Evolutionary conservation across 2,113 vertebrate species (phyloP).

Genomic region (Catharus minimus): DNA sequence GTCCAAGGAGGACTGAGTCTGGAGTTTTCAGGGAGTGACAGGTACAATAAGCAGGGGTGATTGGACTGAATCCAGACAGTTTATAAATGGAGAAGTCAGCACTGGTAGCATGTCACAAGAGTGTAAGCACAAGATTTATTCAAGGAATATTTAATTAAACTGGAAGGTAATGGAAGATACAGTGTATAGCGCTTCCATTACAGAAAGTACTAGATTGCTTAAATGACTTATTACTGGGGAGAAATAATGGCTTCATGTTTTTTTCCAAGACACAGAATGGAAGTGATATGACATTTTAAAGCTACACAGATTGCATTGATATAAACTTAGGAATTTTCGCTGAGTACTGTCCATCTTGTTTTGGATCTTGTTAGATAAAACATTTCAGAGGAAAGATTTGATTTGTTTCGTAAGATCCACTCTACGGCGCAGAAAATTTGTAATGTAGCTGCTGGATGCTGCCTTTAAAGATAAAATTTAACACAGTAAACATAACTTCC

Average conservation of each 20-base stretch:
- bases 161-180: slow-evolving; percentile 62
- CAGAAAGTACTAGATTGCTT: slow-evolving; percentile 13
- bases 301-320: not conserved
- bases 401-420: not conserved
- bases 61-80: slow-evolving; percentile 42
- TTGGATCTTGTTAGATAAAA: not conserved
- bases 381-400: not conserved
- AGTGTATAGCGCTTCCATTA: slow-evolving; percentile 51
- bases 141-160: slow-evolving; percentile 72
- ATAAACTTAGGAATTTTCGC: not conserved
- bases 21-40: slow-evolving; percentile 25
- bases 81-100: slow-evolving; percentile 55
- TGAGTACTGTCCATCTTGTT: not conserved
- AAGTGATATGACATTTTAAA: not conserved
- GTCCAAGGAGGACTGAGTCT: not conserved
- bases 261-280: not conserved
- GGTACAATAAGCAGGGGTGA: not conserved
- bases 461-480: not conserved
- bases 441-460: not conserved
- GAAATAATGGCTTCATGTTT: slow-evolving; percentile 28
- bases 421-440: not conserved
- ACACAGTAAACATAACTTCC: not conserved
- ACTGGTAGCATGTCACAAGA: slow-evolving; percentile 34
- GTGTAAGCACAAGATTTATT: slow-evolving; percentile 70
- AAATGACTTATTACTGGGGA: not conserved